Evolutionary conservation across 2,888 invertebrate species (phyloP).

Genomic region (Tetheella fluctuosa): DNA sequence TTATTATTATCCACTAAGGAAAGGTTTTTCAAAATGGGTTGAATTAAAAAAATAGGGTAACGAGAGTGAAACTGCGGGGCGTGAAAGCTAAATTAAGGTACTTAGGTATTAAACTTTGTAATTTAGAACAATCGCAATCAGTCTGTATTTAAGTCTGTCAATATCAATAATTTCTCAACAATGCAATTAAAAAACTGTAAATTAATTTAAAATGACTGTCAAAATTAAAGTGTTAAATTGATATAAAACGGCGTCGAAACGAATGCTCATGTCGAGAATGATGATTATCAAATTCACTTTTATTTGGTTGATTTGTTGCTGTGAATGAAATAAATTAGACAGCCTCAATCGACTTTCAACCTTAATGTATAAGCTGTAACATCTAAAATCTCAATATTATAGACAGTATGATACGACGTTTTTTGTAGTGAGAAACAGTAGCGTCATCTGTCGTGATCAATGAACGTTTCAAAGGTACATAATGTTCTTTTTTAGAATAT

Average conservation of each 20-base stretch:
- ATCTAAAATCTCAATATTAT: neutral
- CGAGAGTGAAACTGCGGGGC: too few relatives aligned
- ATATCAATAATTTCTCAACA: slow-evolving; percentile 1
- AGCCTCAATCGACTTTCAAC: neutral
- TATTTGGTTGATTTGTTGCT: slow-evolving; percentile 2
- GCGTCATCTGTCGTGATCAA: slow-evolving; percentile 61
- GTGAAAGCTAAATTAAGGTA: too few relatives aligned
- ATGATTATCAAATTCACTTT: neutral
- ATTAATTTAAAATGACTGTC: slow-evolving; percentile 3
- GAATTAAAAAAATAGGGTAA: too few relatives aligned
- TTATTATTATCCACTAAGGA: too few relatives aligned
- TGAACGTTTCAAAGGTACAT: slow-evolving; percentile 45
- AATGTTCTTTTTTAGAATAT: slow-evolving; percentile 39
- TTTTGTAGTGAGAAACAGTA: slow-evolving; percentile 30
- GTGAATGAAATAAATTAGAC: neutral
- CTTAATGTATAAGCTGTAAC: neutral
- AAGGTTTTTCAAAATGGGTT: too few relatives aligned
- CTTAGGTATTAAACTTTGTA: too few relatives aligned
- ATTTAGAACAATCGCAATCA: too few relatives aligned
- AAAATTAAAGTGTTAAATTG: slow-evolving; percentile 3
- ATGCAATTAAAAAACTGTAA: slow-evolving; percentile 1
- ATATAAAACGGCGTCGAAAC: neutral
- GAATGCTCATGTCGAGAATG: slow-evolving; percentile 1
- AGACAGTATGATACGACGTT: neutral
- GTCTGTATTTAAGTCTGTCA: too few relatives aligned